Conservation (phyloP, 2,797 vertebrate species). For the Megalops cyprinoides region DNA sequence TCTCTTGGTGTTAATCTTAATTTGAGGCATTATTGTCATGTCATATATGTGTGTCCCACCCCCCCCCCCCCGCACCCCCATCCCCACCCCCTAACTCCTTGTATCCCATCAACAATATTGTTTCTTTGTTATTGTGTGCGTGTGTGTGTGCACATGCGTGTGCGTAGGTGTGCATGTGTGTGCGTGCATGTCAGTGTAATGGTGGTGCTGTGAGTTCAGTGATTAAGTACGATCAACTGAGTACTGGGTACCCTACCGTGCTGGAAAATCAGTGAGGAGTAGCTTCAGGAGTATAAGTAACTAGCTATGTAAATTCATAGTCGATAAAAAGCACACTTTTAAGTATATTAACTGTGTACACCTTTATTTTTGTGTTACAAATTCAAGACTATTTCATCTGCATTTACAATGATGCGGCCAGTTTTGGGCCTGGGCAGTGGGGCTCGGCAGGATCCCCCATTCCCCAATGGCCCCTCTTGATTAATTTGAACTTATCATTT, state of each 20-base stretch:
- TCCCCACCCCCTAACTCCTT: not conserved
- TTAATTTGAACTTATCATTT: not conserved
- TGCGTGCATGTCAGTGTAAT: not conserved
- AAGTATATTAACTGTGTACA: not conserved
- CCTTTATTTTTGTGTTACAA: not conserved
- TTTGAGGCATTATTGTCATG: constrained; percentile 26
- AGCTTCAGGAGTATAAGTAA: not conserved
- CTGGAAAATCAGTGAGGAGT: not conserved
- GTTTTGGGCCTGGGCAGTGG: too few relatives aligned
- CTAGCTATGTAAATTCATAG: not conserved
- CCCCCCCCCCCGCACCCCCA: too few relatives aligned
- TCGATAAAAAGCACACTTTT: not conserved
- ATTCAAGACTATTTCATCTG: constrained; percentile 1
- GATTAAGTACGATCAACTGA: not conserved
- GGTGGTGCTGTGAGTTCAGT: not conserved
- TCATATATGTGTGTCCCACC: constrained; percentile 15
- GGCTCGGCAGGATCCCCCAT: too few relatives aligned
- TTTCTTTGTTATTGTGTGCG: not conserved
- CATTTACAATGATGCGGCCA: too few relatives aligned
- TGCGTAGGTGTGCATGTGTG: not conserved
- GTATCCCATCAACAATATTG: not conserved
- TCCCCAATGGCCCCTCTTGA: too few relatives aligned
- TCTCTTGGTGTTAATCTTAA: not conserved
- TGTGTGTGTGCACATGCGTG: not conserved
- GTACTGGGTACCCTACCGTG: too few relatives aligned